Base-by-base conservation (phyloP, 2,888 invertebrate species). In the Sphaeridia pumilis region DNA sequence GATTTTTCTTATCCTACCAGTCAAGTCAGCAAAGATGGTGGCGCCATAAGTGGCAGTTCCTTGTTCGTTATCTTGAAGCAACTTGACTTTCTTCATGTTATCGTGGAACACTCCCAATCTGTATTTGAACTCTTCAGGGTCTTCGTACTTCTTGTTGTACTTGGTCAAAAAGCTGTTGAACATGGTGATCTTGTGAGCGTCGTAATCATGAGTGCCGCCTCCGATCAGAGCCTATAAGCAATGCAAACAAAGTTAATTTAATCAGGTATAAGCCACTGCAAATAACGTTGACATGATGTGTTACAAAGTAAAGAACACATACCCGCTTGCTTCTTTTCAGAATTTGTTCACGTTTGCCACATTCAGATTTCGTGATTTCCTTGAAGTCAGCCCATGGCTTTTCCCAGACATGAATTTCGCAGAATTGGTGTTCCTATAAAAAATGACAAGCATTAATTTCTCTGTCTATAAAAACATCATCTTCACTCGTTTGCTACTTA, bases 41-140 rank as follows among this genome's bases (percentile, higher is more conserved):
- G 84, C 75, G 1, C 89, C 93, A 67, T 94, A 95, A 36, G 72
- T 76, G 3, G 84, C 94, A 2, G 88, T 86, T 4, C 92, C 94
- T 67, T 78, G 76, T 69, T 94, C 93, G 49, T 78, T 76, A 43
- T 77, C 73, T 66, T 87, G 88, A 14, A 92, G 69, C 54, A 80
- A 73, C 54, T 81, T 74, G 34, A 87, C 84, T 59, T 76, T 80
- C 58, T 76, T 75, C 69, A 93, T 73, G 70, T 93, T 94, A 2
- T 78, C 73, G 57, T 77, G 76, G 70, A 93, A 94, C 53, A 90
- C 81, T 51, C 77, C 71, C 61, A 82, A 81, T 34, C 90, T 76
- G 60, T 74, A 73, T 34, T 74, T 69, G 62, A 79, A 78, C 69
- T 88, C 86, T 60, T 72, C 69, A 45, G 75, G 69, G 41, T 75